A percentile compares a stretch with the other conserved stretches of the same genome.
Evolutionary conservation across 1,140 invertebrate genomes (phyloP).

Genomic region (Pygmarrhopalites habei): DNA sequence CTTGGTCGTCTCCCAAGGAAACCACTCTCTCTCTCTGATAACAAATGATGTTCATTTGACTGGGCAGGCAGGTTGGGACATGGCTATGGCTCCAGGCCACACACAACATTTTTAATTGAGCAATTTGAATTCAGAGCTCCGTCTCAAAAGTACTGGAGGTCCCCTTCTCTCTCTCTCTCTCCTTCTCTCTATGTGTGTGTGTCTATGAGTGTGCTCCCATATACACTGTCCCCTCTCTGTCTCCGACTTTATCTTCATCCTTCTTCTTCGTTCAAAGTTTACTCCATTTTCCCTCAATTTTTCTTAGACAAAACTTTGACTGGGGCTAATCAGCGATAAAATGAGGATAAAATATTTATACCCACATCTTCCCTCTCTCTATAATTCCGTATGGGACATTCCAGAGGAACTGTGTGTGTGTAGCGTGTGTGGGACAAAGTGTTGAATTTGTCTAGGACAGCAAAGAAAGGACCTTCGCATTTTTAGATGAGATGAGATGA

Average conservation of each 20-base stretch:
- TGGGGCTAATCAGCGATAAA: too few relatives aligned
- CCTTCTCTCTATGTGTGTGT: background rate
- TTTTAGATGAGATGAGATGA: background rate
- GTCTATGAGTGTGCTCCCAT: background rate
- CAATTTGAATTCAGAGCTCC: slow-evolving; percentile 39
- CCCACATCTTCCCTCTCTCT: too few relatives aligned
- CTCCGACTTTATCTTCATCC: too few relatives aligned
- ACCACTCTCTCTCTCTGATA: slow-evolving; percentile 34
- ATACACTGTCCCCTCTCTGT: too few relatives aligned
- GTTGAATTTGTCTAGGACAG: background rate
- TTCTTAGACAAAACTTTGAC: too few relatives aligned
- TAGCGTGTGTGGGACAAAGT: too few relatives aligned
- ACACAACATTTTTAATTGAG: slow-evolving; percentile 40
- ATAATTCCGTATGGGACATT: too few relatives aligned
- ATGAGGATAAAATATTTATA: too few relatives aligned
- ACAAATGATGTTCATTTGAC: slow-evolving; percentile 39
- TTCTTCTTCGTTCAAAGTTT: too few relatives aligned
- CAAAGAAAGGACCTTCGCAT: background rate
- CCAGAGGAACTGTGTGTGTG: too few relatives aligned
- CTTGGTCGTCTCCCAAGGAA: slow-evolving; percentile 27
- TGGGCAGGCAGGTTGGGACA: slow-evolving; percentile 33
- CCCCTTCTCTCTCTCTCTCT: slow-evolving; percentile 7
- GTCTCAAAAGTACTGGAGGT: slow-evolving; percentile 32
- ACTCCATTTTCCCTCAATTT: too few relatives aligned
- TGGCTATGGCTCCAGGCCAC: slow-evolving; percentile 35